Conservation (phyloP, 1,140 invertebrate genomes). For the Rhopalosiphum padi region DNA sequence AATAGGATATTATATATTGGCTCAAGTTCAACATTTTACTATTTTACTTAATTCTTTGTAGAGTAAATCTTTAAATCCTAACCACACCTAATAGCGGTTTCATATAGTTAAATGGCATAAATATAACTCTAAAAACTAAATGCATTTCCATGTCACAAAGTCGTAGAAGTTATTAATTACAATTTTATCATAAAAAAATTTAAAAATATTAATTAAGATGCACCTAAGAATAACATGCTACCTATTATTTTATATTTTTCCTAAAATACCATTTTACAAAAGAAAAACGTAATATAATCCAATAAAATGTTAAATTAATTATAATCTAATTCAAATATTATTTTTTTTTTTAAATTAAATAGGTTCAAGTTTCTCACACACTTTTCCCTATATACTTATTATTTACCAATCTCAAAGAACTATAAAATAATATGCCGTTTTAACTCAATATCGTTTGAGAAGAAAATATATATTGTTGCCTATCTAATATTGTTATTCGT, state of each 20-base stretch:
- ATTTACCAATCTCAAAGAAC: not conserved
- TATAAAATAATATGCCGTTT: not conserved
- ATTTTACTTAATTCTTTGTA: not conserved
- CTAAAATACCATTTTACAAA: not conserved
- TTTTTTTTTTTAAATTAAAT: too few species aligned
- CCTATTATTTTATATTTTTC: not conserved
- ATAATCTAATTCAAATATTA: not conserved
- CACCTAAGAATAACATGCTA: not conserved
- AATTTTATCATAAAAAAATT: not conserved
- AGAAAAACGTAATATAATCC: not conserved
- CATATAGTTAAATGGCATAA: not conserved
- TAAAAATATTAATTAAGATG: not conserved
- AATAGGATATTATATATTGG: not conserved
- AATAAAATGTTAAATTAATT: not conserved
- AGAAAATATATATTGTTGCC: not conserved
- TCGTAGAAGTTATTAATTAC: not conserved
- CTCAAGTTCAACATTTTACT: constrained; percentile 3
- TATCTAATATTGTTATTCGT: not conserved
- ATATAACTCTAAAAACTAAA: not conserved
- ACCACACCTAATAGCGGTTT: not conserved
- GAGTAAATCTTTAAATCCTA: constrained; percentile 19
- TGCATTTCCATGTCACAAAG: not conserved
- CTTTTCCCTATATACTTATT: not conserved
- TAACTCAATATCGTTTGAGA: not conserved
- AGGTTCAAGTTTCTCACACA: too few species aligned